A percentile compares a stretch with the other conserved stretches of the same genome.
These are phyloP conservation scores for Cryptoblepharus egeriae DNA, from an alignment of 2,797 vertebrate genomes.

Conservation along the genomic window DNA sequence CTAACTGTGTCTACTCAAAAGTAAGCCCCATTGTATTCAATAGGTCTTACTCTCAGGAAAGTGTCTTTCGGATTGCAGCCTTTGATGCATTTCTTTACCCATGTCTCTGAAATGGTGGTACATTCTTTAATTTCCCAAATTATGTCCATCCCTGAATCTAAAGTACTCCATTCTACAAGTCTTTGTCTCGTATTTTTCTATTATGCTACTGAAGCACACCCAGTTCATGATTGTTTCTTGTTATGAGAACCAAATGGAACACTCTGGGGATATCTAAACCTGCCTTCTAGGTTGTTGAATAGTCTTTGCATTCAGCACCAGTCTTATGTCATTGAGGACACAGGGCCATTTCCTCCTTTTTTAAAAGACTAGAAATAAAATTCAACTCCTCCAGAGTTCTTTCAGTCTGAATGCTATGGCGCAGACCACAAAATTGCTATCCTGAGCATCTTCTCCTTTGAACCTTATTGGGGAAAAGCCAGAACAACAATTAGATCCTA, in stretches of 20 bases:
- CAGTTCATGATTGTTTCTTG: conserved; percentile 69
- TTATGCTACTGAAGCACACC: conserved; percentile 70
- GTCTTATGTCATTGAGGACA: conserved; percentile 47
- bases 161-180: conserved; percentile 56
- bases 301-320: conserved; percentile 51
- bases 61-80: too few species aligned
- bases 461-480: conserved; percentile 64
- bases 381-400: conserved; percentile 16
- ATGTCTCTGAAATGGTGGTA: background rate
- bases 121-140: conserved; percentile 50
- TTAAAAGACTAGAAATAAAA: conserved; percentile 63
- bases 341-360: conserved; percentile 56
- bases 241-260: conserved; percentile 72
- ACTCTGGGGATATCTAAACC: conserved; percentile 62
- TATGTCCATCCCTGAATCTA: conserved; percentile 55
- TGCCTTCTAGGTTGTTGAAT: conserved; percentile 51
- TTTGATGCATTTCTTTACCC: background rate
- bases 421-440: conserved; percentile 66
- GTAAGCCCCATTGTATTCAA: too few species aligned
- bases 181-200: conserved; percentile 75
- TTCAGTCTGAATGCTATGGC: conserved; percentile 35
- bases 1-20: too few species aligned
- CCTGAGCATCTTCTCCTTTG: conserved; percentile 60
- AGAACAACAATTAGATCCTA: conserved; percentile 55
- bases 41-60: too few species aligned